These are phyloP conservation scores for Clarias pachynema DNA, from an alignment of 2,797 vertebrate species.

Conservation along the genomic window DNA sequence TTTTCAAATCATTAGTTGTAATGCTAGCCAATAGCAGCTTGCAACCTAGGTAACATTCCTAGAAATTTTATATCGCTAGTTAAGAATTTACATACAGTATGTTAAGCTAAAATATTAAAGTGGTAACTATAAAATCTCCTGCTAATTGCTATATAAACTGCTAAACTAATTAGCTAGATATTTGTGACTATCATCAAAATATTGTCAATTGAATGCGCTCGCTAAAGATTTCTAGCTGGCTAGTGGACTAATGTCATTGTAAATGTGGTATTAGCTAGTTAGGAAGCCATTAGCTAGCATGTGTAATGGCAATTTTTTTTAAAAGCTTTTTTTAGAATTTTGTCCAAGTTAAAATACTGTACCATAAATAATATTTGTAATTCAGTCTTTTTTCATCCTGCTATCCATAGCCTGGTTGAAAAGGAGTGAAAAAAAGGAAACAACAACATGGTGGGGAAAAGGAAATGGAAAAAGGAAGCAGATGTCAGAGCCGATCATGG, in stretches of 20 bases:
- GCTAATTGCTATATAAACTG: background rate
- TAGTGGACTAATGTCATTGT: no score
- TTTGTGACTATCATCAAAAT: background rate
- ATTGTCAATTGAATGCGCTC: background rate
- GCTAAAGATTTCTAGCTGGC: background rate
- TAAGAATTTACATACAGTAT: background rate
- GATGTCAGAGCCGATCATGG: constrained; percentile 94
- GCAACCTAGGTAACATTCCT: background rate
- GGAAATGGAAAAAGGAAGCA: constrained; percentile 67
- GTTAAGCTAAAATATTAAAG: background rate
- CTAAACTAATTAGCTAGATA: background rate
- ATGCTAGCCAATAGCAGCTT: background rate
- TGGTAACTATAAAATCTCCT: background rate
- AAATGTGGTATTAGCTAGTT: background rate
- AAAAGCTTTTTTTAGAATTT: no score
- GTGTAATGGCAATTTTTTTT: background rate
- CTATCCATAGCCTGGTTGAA: background rate
- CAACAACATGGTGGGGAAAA: constrained; percentile 11
- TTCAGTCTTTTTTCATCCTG: background rate
- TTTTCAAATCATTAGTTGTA: background rate
- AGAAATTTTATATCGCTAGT: background rate
- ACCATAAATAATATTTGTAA: background rate
- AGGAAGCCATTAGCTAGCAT: background rate
- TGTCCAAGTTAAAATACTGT: no score
- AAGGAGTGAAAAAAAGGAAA: constrained; percentile 18